phyloP scores from a whole-genome alignment of 2,113 vertebrate species.

The Poeciliopsis prolifica region DNA sequence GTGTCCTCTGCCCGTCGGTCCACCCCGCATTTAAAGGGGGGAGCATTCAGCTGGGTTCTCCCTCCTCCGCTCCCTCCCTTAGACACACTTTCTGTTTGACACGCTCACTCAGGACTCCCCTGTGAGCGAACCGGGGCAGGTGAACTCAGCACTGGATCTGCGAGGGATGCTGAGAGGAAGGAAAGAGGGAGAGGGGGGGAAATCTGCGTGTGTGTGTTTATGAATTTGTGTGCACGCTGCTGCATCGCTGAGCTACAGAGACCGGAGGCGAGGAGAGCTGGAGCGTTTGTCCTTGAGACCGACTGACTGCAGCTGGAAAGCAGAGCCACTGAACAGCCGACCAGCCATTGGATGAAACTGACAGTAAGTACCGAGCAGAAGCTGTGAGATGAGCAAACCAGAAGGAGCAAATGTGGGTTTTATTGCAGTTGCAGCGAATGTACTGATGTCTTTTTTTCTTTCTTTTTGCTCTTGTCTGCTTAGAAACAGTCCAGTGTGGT shows the following conservation, averaged over 20 bases:
- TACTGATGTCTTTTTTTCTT: constrained; percentile 10
- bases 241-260: constrained; percentile 84
- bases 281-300: constrained; percentile 99
- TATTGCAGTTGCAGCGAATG: constrained; percentile 27
- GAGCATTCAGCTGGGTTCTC: constrained; percentile 27
- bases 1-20: constrained; percentile 75
- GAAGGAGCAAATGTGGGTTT: constrained; percentile 17
- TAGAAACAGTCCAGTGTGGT: constrained; percentile 49
- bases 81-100: constrained; percentile 67
- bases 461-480: constrained; percentile 51
- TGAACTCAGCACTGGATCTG: constrained; percentile 66
- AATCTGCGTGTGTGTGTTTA: constrained; percentile 23
- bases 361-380: constrained; percentile 63
- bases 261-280: constrained; percentile 80
- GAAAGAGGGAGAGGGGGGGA: constrained; percentile 8
- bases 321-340: constrained; percentile 53
- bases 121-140: constrained; percentile 54
- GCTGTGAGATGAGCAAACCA: not conserved
- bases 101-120: constrained; percentile 67
- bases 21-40: constrained; percentile 53
- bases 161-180: constrained; percentile 47
- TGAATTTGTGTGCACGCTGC: constrained; percentile 52
- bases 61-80: constrained; percentile 20
- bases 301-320: constrained; percentile 79
- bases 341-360: constrained; percentile 66